Evolutionary conservation across 2,797 vertebrate species (phyloP), one percentile per base, ranked within the genome.

Genomic region (Brachyalestes nurse): DNA sequence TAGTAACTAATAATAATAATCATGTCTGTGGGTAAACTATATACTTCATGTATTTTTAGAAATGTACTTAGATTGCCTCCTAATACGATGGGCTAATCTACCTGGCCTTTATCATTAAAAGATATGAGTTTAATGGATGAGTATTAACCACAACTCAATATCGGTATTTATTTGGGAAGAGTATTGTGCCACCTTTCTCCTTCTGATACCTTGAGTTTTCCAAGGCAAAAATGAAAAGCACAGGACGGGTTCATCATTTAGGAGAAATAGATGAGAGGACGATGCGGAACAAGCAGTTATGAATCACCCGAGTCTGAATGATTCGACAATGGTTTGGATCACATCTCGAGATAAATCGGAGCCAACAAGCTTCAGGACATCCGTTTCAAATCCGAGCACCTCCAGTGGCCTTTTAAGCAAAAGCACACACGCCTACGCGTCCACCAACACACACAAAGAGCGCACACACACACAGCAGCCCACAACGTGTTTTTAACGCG

Each of bases 381-480:
- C 83, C 83, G 81, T 80, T 83, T 82, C 64, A 6, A 84, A 84
- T 76, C 78, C n/a, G 34, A 81, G 64, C 62, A 71, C 76, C 79
- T 86, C 85, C 70, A 64, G 45, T 12, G 70, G 77, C 73, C 74
- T 66, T 82, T 53, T n/a, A 60, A 66, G 72, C 42, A 6, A 67
- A 23, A 81, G 14, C 21, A 61, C 78, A 61, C 28, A 28, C 76
- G 49, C 81, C 51, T 42, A 83, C 81, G 23, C 77, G 3, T 53
- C 9, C 79, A 61, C 70, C 13, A 38, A 28, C 66, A 71, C 28
- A 19, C 49, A 66, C 21, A 53, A 34, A 66, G 51, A 61, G 14
- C 64, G 17, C 70, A 38, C 57, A 65, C 67, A 40, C 28, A 53
- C 25, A 34, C n/a, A 1, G 42, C 53, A 55, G 65, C 64, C 72